Evolutionary conservation across 2,888 invertebrate genomes (phyloP).

Genomic region (Synergus japonicus): DNA sequence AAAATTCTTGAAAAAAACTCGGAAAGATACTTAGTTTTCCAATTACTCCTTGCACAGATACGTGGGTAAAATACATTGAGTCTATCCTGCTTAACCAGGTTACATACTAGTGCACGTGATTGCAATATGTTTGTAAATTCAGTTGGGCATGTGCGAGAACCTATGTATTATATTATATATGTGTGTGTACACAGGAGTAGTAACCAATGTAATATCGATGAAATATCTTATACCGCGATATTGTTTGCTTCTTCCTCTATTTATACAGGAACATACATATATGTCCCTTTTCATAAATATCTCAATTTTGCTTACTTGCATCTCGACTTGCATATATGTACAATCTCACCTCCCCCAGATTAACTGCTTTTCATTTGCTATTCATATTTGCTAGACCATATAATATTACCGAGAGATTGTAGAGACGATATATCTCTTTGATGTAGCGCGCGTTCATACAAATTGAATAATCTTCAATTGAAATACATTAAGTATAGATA

Average conservation of each 20-base stretch:
- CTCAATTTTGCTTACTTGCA: not conserved
- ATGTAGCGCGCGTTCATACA: too few species aligned
- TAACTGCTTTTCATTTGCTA: conserved; percentile 10
- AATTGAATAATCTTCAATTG: too few species aligned
- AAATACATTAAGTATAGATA: too few species aligned
- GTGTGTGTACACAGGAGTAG: conserved; percentile 3
- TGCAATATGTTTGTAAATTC: conserved; percentile 69
- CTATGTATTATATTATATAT: conserved; percentile 20
- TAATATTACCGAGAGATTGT: not conserved
- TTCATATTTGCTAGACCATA: conserved; percentile 2
- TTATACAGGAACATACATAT: not conserved
- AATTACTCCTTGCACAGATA: conserved; percentile 1
- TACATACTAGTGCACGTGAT: conserved; percentile 50
- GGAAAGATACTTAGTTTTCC: conserved; percentile 9
- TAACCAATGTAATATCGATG: conserved; percentile 40
- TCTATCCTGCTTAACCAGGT: conserved; percentile 26
- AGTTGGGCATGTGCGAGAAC: conserved; percentile 56
- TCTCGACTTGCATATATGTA: not conserved
- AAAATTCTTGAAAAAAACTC: conserved; percentile 44
- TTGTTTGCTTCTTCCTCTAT: conserved; percentile 27
- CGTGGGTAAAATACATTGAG: conserved; percentile 21
- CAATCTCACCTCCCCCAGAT: conserved; percentile 16
- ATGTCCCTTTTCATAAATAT: conserved; percentile 13
- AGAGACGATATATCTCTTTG: too few species aligned
- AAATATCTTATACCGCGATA: conserved; percentile 29